phyloP scores from a whole-genome alignment of 2,888 invertebrate species.

The Torymus texanus region DNA sequence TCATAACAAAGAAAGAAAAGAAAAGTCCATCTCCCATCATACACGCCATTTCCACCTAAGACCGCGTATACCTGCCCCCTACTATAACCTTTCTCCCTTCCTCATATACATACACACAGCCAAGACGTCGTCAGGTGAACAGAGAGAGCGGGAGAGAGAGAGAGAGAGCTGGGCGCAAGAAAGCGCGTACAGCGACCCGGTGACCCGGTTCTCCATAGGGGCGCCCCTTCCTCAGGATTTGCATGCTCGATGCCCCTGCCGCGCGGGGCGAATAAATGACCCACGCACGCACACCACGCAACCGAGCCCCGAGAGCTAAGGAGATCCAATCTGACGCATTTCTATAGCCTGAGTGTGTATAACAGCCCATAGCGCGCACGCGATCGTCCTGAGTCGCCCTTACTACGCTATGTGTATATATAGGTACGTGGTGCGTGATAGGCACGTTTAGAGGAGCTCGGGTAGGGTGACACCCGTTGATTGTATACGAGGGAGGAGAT shows the following conservation, averaged over 20 bases:
- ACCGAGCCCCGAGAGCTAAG: not conserved
- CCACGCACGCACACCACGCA: constrained; percentile 62
- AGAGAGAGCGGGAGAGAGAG: too few species aligned
- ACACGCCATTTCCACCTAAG: too few species aligned
- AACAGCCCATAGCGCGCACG: constrained; percentile 59
- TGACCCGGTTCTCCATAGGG: constrained; percentile 63
- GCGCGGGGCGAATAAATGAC: constrained; percentile 64
- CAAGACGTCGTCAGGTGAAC: too few species aligned
- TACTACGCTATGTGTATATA: not conserved
- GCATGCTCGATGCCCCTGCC: constrained; percentile 56
- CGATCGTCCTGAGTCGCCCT: constrained; percentile 56
- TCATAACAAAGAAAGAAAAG: too few species aligned
- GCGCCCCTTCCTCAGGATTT: constrained; percentile 61
- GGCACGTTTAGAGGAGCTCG: too few species aligned
- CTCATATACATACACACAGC: too few species aligned
- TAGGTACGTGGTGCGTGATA: not conserved
- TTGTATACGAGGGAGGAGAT: too few species aligned
- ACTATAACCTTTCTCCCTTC: too few species aligned
- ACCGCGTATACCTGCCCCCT: too few species aligned
- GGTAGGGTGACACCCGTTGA: too few species aligned
- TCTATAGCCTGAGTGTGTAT: constrained; percentile 42
- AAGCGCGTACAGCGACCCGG: constrained; percentile 57
- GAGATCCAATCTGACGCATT: constrained; percentile 68
- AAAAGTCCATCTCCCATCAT: too few species aligned
- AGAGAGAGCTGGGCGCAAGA: too few species aligned